Evolutionary conservation across 2,888 invertebrate genomes (phyloP), one percentile per base, ranked within the genome.

Genomic region (Lasius platythorax): DNA sequence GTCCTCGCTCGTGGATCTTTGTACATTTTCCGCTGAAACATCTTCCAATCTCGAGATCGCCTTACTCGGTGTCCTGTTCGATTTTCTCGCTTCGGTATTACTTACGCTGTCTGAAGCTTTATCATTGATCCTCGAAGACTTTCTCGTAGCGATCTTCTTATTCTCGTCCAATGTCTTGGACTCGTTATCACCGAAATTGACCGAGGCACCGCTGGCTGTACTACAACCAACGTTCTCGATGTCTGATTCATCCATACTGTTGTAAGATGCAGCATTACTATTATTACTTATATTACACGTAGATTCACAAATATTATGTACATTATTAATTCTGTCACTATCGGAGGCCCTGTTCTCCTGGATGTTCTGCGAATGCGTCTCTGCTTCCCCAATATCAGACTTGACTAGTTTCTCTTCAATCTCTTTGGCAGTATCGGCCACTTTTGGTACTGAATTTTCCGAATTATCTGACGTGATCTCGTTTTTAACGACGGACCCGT

Each of bases 391-490:
- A 66, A 91, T 93, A 79, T 94, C 95, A 75, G 95, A 95, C 94
- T 95, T 95, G 93, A 95, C 95, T 94, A 95, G 94, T 92, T 95
- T 95, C 87, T 95, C 95, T 15, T 78, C 79, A 82, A 95, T 95
- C 92, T 95, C 95, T 95, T 95, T 95, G 94, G 95, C 95, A 93
- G 95, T 95, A 86, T 94, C 95, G 73, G 95, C 95, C 88, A 95
- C 94, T 90, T 93, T 95, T 78, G 95, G 95, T 90, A 95, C 93
- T 66, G 94, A 92, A 88, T 93, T 94, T 30, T 93, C 93, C 33
- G 91, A 85, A 78, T 85, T 91, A 4, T 93, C 93, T 1, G 92
- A 90, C 67, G 92, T 90, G 28, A 90, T 86, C 33, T 94, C 92
- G 37, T 90, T 92, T 53, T 89, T 91, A 33, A 86, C 90, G 66